phyloP scores from a whole-genome alignment of 2,113 vertebrate genomes.

The Phylloscopus trochilus region DNA sequence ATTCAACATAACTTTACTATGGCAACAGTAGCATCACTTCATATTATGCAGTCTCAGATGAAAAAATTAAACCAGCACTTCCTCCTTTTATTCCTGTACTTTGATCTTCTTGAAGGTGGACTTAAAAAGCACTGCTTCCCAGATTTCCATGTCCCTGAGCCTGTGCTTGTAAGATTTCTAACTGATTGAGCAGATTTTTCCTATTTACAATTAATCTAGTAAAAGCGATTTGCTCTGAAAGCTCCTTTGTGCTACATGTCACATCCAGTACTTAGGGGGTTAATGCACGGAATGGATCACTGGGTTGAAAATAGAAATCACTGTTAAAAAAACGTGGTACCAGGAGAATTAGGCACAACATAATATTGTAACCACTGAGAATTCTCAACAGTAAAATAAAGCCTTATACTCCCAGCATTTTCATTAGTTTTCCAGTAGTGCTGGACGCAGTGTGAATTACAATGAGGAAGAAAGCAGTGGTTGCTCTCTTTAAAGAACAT shows the following conservation, averaged over 20 bases:
- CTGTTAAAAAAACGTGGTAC: slow-evolving; percentile 56
- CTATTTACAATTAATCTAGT: slow-evolving; percentile 26
- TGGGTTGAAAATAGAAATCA: slow-evolving; percentile 76
- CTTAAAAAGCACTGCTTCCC: slow-evolving; percentile 20
- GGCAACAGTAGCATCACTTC: slow-evolving; percentile 57
- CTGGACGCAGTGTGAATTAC: slow-evolving; percentile 75
- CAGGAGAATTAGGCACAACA: slow-evolving; percentile 75
- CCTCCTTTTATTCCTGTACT: background rate
- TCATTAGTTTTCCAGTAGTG: slow-evolving; percentile 81
- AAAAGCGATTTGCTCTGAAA: slow-evolving; percentile 8
- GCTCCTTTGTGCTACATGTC: slow-evolving; percentile 2
- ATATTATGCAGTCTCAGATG: background rate
- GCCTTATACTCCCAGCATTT: slow-evolving; percentile 72
- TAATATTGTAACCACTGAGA: slow-evolving; percentile 72
- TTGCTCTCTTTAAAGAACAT: slow-evolving; percentile 62
- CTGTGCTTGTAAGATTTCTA: background rate
- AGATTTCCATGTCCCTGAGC: slow-evolving; percentile 6
- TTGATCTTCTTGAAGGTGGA: slow-evolving; percentile 18
- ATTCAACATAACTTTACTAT: slow-evolving; percentile 64
- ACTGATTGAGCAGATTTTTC: background rate
- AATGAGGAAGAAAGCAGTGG: slow-evolving; percentile 72
- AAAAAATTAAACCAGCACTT: slow-evolving; percentile 20
- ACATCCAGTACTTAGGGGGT: slow-evolving; percentile 52
- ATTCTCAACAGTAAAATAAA: slow-evolving; percentile 82
- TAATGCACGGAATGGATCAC: slow-evolving; percentile 71